Percentiles rank a stretch among this genome's conserved stretches.
phyloP scores from a whole-genome alignment of 2,113 vertebrate species.

The Lepisosteus osseus region DNA sequence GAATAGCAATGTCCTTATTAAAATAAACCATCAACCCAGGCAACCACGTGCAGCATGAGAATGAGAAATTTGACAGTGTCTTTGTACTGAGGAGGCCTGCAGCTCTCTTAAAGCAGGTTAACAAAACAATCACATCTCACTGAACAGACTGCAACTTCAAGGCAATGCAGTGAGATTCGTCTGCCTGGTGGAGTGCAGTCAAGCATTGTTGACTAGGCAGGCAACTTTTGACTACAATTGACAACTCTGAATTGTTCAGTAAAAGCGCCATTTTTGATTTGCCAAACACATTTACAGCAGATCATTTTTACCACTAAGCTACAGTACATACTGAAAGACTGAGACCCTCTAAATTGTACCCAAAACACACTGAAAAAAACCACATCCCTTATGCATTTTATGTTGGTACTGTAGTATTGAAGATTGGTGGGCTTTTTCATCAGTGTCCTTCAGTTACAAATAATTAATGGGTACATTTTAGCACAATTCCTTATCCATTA shows the following conservation, averaged over 20 bases:
- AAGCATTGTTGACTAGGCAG: background rate
- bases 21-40: background rate
- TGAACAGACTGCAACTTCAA: background rate
- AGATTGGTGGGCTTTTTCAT: too few species aligned
- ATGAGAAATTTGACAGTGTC: background rate
- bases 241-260: background rate
- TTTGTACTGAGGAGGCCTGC: background rate
- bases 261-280: background rate
- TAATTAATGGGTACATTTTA: too few species aligned
- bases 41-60: background rate
- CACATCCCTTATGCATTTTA: too few species aligned
- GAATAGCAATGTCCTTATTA: background rate
- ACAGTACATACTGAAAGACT: too few species aligned
- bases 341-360: too few species aligned
- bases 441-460: too few species aligned
- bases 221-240: background rate
- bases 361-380: too few species aligned
- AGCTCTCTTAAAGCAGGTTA: slow-evolving; percentile 1
- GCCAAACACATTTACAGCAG: too few species aligned
- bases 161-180: background rate
- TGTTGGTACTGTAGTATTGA: too few species aligned
- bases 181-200: background rate
- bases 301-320: too few species aligned
- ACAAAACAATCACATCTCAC: slow-evolving; percentile 2
- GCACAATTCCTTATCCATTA: too few species aligned